A percentile compares a stretch with the other conserved stretches of the same genome.
Evolutionary conservation across 2,888 invertebrate species (phyloP).

Genomic region (Acleris cristana): DNA sequence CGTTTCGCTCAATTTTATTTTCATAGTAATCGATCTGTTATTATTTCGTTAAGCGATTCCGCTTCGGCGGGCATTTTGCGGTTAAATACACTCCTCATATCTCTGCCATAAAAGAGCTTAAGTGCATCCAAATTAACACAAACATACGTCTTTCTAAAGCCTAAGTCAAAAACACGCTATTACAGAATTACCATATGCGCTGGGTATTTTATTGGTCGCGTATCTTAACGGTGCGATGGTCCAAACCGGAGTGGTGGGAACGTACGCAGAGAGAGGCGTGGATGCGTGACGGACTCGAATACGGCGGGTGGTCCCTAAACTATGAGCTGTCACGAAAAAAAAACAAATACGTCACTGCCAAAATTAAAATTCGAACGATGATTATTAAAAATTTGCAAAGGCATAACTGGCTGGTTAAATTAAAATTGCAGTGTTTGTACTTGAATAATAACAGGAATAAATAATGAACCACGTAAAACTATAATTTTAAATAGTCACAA

Average conservation of each 20-base stretch:
- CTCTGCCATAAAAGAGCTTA: conserved; percentile 3
- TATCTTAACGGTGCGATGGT: conserved; percentile 64
- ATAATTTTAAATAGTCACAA: not conserved
- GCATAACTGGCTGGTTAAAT: too few species aligned
- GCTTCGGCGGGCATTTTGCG: conserved; percentile 49
- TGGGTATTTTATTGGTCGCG: conserved; percentile 63
- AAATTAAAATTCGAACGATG: not conserved
- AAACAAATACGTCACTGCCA: not conserved
- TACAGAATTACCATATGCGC: conserved; percentile 72
- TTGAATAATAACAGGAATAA: not conserved
- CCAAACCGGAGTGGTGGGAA: conserved; percentile 41
- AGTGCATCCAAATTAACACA: not conserved
- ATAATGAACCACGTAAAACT: not conserved
- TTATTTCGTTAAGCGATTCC: conserved; percentile 57
- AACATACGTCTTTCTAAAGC: conserved; percentile 19
- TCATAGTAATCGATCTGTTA: conserved; percentile 46
- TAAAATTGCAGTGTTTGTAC: too few species aligned
- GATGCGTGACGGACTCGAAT: conserved; percentile 24
- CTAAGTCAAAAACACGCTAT: conserved; percentile 65
- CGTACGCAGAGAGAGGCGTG: conserved; percentile 2
- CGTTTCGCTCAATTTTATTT: conserved; percentile 27
- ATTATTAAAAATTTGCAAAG: not conserved
- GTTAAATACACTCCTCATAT: conserved; percentile 48
- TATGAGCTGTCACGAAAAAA: not conserved
- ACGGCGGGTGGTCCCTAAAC: conserved; percentile 19